Evolutionary conservation across 2,888 invertebrate genomes (phyloP).

Genomic region (Holacanthella duospinosa): DNA sequence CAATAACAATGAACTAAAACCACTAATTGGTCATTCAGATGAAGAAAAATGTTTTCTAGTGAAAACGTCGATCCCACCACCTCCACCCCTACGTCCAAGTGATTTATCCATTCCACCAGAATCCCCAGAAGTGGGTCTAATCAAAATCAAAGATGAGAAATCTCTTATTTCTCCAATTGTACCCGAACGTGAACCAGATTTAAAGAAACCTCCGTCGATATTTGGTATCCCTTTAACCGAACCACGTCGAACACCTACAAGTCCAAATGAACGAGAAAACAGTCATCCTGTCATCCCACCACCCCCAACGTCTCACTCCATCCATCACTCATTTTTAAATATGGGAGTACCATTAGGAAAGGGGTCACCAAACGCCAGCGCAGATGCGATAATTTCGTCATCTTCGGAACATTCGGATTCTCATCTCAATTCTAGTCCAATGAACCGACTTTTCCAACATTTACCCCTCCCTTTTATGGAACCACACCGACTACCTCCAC

Average conservation of each 20-base stretch:
- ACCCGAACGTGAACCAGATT: conserved; percentile 24
- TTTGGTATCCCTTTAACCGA: not conserved
- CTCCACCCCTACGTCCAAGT: conserved; percentile 13
- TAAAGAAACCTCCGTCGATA: conserved; percentile 14
- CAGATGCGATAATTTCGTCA: conserved; percentile 33
- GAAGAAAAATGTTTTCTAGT: conserved; percentile 6
- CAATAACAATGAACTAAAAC: not conserved
- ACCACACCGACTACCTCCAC: not conserved
- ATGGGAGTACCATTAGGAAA: conserved; percentile 8
- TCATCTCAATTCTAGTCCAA: conserved; percentile 34
- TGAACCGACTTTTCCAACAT: conserved; percentile 29
- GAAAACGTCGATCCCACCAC: conserved; percentile 11
- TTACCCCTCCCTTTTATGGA: conserved; percentile 7
- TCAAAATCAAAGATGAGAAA: conserved; percentile 36
- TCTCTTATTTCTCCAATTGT: conserved; percentile 34
- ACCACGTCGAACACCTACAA: not conserved
- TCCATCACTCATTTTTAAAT: conserved; percentile 16
- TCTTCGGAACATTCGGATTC: conserved; percentile 7
- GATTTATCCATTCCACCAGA: conserved; percentile 9
- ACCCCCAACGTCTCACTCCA: conserved; percentile 9
- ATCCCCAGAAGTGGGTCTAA: conserved; percentile 16
- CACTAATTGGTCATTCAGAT: not conserved
- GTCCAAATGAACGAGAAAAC: not conserved
- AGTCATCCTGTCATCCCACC: not conserved
- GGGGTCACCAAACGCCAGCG: conserved; percentile 17